These are phyloP conservation scores for Cenopis cana DNA, from an alignment of 2,888 invertebrate genomes.

Conservation along the genomic window DNA sequence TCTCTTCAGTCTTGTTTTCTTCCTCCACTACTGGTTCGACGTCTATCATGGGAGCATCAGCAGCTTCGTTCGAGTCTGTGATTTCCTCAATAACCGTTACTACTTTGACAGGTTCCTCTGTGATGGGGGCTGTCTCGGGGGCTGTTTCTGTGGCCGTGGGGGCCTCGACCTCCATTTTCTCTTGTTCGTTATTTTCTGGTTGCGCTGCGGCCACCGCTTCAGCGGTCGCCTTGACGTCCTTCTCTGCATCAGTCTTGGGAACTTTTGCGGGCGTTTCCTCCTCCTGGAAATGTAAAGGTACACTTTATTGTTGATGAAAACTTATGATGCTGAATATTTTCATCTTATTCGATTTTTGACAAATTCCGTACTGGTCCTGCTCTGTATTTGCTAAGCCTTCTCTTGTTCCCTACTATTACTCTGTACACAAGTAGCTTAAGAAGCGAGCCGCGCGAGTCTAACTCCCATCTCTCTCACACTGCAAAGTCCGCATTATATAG, in stretches of 20 bases:
- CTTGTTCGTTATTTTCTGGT: conserved; percentile 51
- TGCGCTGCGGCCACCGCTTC: conserved; percentile 48
- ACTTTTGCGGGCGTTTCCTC: conserved; percentile 81
- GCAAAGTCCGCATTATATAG: too few species aligned
- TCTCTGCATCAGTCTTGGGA: conserved; percentile 77
- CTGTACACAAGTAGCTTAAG: too few species aligned
- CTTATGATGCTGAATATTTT: too few species aligned
- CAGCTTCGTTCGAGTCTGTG: conserved; percentile 56
- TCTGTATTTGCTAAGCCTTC: too few species aligned
- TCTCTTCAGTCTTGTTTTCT: conserved; percentile 52
- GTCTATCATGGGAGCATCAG: conserved; percentile 56
- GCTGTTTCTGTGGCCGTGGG: background rate
- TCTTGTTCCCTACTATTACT: too few species aligned
- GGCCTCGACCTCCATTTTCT: conserved; percentile 48
- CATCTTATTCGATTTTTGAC: too few species aligned
- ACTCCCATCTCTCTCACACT: too few species aligned
- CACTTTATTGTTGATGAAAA: background rate
- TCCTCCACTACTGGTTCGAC: conserved; percentile 59
- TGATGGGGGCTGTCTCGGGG: conserved; percentile 30
- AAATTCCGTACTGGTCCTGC: too few species aligned
- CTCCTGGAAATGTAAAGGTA: conserved; percentile 56
- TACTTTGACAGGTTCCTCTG: conserved; percentile 49
- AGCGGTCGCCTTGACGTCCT: conserved; percentile 61
- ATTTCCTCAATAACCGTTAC: conserved; percentile 61
- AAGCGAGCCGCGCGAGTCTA: too few species aligned